Conservation (phyloP, 2,113 vertebrate genomes). For the Sinocyclocheilus anophthalmus region DNA sequence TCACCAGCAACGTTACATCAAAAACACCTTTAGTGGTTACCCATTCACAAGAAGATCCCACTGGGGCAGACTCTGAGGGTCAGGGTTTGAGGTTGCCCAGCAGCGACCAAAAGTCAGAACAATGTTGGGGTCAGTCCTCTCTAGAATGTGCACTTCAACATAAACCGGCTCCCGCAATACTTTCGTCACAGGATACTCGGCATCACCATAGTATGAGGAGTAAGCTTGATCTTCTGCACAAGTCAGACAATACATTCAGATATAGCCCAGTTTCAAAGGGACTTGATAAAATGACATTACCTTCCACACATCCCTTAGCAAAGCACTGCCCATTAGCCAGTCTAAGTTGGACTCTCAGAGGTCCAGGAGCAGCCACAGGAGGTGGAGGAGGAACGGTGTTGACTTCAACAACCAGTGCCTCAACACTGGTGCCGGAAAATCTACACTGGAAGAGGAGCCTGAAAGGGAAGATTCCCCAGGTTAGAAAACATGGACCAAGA, state of each 20-base stretch:
- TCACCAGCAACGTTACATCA: background rate
- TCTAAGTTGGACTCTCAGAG: conserved; percentile 62
- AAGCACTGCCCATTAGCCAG: conserved; percentile 68
- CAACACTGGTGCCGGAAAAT: conserved; percentile 55
- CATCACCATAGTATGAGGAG: conserved; percentile 63
- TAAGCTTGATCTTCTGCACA: conserved; percentile 63
- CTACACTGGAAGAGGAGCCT: conserved; percentile 68
- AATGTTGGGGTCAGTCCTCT: conserved; percentile 66
- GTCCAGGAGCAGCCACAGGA: conserved; percentile 59
- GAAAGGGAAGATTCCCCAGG: background rate
- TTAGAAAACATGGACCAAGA: too few species aligned
- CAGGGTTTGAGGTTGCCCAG: conserved; percentile 66
- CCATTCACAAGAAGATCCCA: conserved; percentile 65
- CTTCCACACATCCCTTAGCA: conserved; percentile 66
- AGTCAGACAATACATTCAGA: background rate
- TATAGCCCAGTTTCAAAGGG: too few species aligned
- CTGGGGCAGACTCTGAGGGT: conserved; percentile 63
- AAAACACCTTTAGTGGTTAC: background rate
- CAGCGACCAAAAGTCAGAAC: conserved; percentile 69
- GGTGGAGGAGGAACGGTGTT: background rate
- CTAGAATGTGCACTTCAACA: conserved; percentile 66
- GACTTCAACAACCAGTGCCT: conserved; percentile 59
- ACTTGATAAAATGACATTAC: conserved; percentile 43
- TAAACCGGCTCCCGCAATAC: conserved; percentile 62
- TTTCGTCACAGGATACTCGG: conserved; percentile 70